Base-by-base conservation (phyloP, 2,888 invertebrate species). In the Torymus aiolomorphi region DNA sequence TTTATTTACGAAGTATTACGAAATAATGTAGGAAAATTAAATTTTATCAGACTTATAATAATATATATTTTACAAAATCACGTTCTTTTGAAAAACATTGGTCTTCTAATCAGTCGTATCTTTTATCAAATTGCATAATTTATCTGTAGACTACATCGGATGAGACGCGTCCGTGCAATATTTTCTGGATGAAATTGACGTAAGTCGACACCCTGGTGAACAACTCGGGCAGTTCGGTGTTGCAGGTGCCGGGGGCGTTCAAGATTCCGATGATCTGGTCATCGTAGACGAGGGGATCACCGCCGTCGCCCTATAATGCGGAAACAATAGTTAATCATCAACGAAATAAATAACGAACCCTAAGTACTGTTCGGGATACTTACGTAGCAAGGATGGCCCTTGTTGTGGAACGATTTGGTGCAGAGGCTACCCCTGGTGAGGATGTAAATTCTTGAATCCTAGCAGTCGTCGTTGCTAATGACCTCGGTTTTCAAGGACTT, bases 331-430 rank as follows among this genome's bases (percentile, higher is more conserved):
- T 66, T 18, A 49, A 2, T 65, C 1, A 13, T 57, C 16, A n/a
- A 14, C 2, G 18, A 31, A 8, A 31, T 5, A 20, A 49, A 56
- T 1, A 4, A 24, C 16, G n/a, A 14, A 20, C 11, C 24, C 18
- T n/a, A 12, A 16, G 0, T 63, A 5, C 31, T 10, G 12, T 49
- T 20, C 1, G 10, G 1, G n/a, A 31, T 16, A 62, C 76, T 76
- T 57, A 76, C 70, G 13, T 71, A 70, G 51, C 70, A 76, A 20
- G 70, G 71, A n/a, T 76, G 70, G 0, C 70, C 76, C 2, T 70
- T 65, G 8, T 12, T 63, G 5, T 24, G 12, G 8, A 57, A 18
- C 0, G 76, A 51, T 24, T 54, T 2, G 2, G 76, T 71, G 51
- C 76, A 76, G 11, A 76, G 52, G 42, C 70, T 70, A 4, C 57